Evolutionary conservation across 2,113 vertebrate species (phyloP).

Genomic region (Microcebus murinus): DNA sequence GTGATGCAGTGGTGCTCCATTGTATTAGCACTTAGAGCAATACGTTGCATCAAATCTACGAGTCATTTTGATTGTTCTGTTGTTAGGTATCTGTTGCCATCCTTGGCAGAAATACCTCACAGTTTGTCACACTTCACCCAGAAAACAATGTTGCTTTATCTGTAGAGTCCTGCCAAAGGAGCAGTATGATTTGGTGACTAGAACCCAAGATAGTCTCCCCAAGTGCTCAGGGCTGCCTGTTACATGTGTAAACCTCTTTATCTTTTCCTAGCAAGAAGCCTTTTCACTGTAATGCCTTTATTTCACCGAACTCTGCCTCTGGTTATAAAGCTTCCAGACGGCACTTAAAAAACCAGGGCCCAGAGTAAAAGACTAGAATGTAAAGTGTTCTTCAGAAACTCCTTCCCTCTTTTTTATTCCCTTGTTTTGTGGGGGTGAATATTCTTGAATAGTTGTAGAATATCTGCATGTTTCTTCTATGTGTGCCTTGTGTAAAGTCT

Average conservation of each 20-base stretch:
- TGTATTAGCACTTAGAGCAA: neutral
- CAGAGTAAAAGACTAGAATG: neutral
- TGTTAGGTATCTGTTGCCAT: neutral
- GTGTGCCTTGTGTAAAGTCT: neutral
- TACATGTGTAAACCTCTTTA: neutral
- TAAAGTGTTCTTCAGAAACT: neutral
- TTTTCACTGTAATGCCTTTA: neutral
- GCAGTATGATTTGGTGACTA: neutral
- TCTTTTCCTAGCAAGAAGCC: neutral
- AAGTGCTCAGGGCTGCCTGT: neutral
- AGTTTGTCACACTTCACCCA: neutral
- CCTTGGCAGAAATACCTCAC: neutral
- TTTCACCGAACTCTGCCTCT: neutral
- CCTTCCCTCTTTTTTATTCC: neutral
- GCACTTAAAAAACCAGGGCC: neutral
- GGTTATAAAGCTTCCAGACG: neutral
- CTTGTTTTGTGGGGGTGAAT: neutral
- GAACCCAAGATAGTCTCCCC: neutral
- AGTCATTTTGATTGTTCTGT: neutral
- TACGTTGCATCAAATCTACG: fast-evolving
- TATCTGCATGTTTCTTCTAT: neutral
- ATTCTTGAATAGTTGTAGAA: neutral
- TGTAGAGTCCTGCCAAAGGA: neutral
- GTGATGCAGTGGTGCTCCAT: neutral
- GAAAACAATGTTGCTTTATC: neutral